A percentile compares a stretch with the other conserved stretches of the same genome.
phyloP scores from a whole-genome alignment of 2,888 invertebrate genomes.

The Gandaritis pyraliata region DNA sequence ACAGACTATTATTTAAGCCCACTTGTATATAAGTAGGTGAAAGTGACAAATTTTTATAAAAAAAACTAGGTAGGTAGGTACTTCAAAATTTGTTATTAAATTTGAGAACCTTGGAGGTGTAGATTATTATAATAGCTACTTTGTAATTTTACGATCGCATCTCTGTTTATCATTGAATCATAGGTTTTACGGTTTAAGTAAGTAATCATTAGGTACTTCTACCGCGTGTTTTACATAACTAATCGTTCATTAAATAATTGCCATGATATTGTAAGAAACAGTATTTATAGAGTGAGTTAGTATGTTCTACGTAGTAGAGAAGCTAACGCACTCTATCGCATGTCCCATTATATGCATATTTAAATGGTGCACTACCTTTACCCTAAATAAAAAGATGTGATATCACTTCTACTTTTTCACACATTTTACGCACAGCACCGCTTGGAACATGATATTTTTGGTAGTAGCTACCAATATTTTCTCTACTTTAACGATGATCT shows the following conservation, averaged over 20 bases:
- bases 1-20: not conserved
- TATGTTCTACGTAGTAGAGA: too few species aligned
- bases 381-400: too few species aligned
- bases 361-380: too few species aligned
- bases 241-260: not conserved
- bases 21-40: not conserved
- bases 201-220: not conserved
- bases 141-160: constrained; percentile 19
- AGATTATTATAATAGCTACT: not conserved
- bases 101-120: not conserved
- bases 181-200: constrained; percentile 11
- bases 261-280: too few species aligned
- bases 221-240: constrained; percentile 5
- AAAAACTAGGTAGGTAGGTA: not conserved
- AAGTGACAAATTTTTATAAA: not conserved
- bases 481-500: too few species aligned
- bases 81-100: not conserved
- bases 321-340: too few species aligned
- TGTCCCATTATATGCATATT: too few species aligned
- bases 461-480: too few species aligned
- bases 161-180: constrained; percentile 21
- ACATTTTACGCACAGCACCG: too few species aligned
- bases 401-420: too few species aligned
- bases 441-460: too few species aligned
- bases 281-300: too few species aligned